Conservation (phyloP, 2,888 invertebrate species). For the Aplocera efformata region DNA sequence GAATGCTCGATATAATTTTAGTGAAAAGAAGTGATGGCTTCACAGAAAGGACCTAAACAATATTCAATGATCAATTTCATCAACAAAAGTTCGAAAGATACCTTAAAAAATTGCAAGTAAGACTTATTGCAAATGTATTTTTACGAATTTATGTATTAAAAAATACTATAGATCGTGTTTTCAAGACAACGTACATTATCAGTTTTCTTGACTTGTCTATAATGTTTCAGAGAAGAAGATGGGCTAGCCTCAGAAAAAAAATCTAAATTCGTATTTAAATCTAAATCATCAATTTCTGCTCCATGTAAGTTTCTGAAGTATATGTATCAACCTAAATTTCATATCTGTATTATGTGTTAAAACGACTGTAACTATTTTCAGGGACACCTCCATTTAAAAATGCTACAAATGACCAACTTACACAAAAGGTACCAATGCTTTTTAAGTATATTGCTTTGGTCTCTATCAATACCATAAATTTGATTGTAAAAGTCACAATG, state of each 20-base stretch:
- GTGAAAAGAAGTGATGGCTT: conserved; percentile 33
- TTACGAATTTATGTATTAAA: no score
- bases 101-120: conserved; percentile 35
- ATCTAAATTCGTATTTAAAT: conserved; percentile 60
- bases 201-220: no score
- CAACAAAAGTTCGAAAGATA: conserved; percentile 39
- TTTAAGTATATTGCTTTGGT: no score
- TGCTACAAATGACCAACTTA: conserved; percentile 15
- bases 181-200: no score
- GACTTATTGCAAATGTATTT: background rate
- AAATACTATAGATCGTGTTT: no score
- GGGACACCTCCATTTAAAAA: conserved; percentile 56
- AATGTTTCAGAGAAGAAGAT: conserved; percentile 32
- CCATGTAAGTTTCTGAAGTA: conserved; percentile 40
- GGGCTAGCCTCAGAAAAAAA: conserved; percentile 47
- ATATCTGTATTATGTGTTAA: no score
- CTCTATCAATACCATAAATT: no score
- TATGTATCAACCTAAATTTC: background rate
- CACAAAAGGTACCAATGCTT: conserved; percentile 15
- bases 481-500: no score
- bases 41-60: conserved; percentile 42
- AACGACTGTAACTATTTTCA: no score
- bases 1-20: background rate
- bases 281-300: conserved; percentile 40
- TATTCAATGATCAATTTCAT: conserved; percentile 51